These are phyloP conservation scores for Hyperoodon ampullatus DNA, from an alignment of 2,113 vertebrate genomes.

Conservation along the genomic window DNA sequence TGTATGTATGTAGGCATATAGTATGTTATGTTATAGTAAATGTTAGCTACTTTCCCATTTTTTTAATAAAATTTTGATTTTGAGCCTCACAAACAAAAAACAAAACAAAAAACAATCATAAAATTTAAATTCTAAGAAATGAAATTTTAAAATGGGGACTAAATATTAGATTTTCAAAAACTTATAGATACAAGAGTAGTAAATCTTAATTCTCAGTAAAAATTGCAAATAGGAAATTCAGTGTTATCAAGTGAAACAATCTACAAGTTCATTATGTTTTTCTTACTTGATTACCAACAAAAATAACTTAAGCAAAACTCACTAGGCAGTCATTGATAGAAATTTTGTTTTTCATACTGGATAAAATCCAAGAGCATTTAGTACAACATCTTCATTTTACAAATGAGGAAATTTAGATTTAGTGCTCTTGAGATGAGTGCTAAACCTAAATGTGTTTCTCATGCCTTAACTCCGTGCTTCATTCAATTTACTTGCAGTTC, in stretches of 20 bases:
- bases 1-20: not conserved
- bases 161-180: slow-evolving; percentile 39
- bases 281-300: slow-evolving; percentile 12
- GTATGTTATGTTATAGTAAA: too few relatives aligned
- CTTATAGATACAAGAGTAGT: not conserved
- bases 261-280: not conserved
- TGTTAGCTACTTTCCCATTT: not conserved
- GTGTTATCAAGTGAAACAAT: not conserved
- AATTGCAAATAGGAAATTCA: slow-evolving; percentile 19
- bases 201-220: slow-evolving; percentile 35
- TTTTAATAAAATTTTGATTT: slow-evolving; percentile 21
- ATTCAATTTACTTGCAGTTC: not conserved
- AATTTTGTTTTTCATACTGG: not conserved
- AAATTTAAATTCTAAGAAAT: not conserved
- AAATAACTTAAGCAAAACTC: not conserved
- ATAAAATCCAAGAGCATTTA: not conserved
- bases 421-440: not conserved
- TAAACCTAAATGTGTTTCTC: not conserved
- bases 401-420: not conserved
- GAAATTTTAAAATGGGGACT: not conserved
- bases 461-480: not conserved
- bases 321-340: not conserved
- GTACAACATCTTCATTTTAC: not conserved
- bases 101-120: not conserved
- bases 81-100: slow-evolving; percentile 18